Evolutionary conservation across 2,113 vertebrate genomes (phyloP).

Genomic region (Passer montanus): DNA sequence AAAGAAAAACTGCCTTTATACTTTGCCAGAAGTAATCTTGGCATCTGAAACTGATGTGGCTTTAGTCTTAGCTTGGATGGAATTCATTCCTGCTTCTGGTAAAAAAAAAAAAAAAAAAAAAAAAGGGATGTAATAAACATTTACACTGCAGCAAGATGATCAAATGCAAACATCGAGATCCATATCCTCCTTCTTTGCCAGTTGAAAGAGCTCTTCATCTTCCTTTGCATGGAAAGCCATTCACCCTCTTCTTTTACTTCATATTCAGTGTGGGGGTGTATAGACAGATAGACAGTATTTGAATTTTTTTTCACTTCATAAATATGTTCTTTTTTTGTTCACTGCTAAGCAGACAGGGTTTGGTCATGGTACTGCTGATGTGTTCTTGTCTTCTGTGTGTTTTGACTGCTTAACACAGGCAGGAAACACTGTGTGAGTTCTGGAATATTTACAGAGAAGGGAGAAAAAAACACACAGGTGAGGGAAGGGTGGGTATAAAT

Average conservation of each 20-base stretch:
- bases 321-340: not conserved
- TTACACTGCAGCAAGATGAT: not conserved
- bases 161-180: not conserved
- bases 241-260: not conserved
- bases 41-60: not conserved
- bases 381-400: not conserved
- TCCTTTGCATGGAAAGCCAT: not conserved
- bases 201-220: not conserved
- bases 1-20: not conserved
- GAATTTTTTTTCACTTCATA: not conserved
- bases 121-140: not conserved
- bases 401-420: not conserved
- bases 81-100: not conserved
- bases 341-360: not conserved
- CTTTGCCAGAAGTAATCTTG: not conserved
- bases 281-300: not conserved
- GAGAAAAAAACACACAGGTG: accelerated
- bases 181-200: not conserved
- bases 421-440: accelerated
- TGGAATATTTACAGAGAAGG: not conserved
- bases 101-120: not conserved
- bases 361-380: not conserved
- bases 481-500: not conserved
- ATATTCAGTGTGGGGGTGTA: not conserved
- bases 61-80: not conserved